phyloP scores from a whole-genome alignment of 2,888 invertebrate species.

The Patella depressa region DNA sequence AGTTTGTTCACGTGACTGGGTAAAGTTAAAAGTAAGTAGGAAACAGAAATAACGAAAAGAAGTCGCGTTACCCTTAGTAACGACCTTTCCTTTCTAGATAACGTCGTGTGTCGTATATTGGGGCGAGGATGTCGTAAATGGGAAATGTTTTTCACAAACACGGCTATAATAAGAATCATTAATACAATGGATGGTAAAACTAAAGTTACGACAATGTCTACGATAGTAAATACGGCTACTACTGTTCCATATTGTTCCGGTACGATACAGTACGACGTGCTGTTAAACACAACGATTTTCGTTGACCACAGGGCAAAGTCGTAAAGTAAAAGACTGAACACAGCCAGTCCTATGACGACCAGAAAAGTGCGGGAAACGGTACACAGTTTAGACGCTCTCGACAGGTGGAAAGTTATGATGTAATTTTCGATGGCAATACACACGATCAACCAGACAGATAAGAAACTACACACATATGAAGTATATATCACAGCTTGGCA shows the following conservation, averaged over 20 bases:
- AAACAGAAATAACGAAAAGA: slow-evolving; percentile 54
- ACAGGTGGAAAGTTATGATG: slow-evolving; percentile 72
- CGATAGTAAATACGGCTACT: slow-evolving; percentile 43
- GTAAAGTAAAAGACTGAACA: slow-evolving; percentile 38
- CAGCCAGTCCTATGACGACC: slow-evolving; percentile 40
- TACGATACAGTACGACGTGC: slow-evolving; percentile 39
- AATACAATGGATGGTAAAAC: slow-evolving; percentile 49
- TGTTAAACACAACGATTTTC: slow-evolving; percentile 9
- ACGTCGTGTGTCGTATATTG: slow-evolving; percentile 33
- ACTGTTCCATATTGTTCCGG: slow-evolving; percentile 37
- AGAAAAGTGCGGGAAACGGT: slow-evolving; percentile 48
- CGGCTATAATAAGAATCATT: slow-evolving; percentile 47
- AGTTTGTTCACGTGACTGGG: slow-evolving; percentile 56
- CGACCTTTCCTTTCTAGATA: slow-evolving; percentile 49
- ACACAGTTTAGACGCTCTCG: slow-evolving; percentile 48
- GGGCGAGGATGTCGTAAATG: slow-evolving; percentile 26
- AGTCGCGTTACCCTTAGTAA: slow-evolving; percentile 53
- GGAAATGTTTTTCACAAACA: slow-evolving; percentile 43
- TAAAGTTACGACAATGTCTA: slow-evolving; percentile 49
- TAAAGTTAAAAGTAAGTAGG: slow-evolving; percentile 50
- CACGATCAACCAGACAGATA: slow-evolving; percentile 84
- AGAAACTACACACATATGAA: slow-evolving; percentile 70
- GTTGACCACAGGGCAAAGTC: slow-evolving; percentile 39
- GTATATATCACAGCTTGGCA: slow-evolving; percentile 83
- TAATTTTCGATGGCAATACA: slow-evolving; percentile 89